Evolutionary conservation across 2,888 invertebrate genomes (phyloP), one percentile per base, ranked within the genome.

Genomic region (Eilema sororculum): DNA sequence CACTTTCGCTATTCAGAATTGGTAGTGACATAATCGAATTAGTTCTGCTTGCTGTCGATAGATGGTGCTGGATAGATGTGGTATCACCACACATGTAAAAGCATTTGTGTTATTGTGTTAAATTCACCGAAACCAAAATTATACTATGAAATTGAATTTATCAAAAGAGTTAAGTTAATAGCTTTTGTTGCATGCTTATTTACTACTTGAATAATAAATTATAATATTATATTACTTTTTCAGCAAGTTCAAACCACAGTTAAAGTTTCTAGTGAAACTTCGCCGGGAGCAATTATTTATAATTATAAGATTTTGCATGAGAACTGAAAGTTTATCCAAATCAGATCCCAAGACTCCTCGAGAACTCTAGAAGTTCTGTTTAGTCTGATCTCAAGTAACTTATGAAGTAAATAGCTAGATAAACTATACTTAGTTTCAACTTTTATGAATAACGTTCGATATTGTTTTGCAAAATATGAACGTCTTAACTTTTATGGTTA

Each of bases 221-320:
- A n/a, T 24, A 41, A 8, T 1, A n/a, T n/a, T n/a, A 57, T n/a
- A 63, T 63, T 25, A 25, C 20, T n/a, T 69, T 61, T 66, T 10
- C 60, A 73, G 65, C 30, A 73, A 75, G 33, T 56, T 75, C 73
- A 46, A 65, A 61, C 71, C 56, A 75, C 63, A 63, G 64, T 68
- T 28, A 56, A 78, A 74, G 72, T 78, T 63, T 59, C 56, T 69
- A 73, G 67, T 72, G 61, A 22, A 77, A 72, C 72, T 80, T 72
- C 65, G 30, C 62, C 57, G 24, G 46, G 22, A 72, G 68, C 65
- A 81, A 81, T 81, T 78, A 78, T 73, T 76, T 76, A 20, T 60
- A 63, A 73, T 69, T 64, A 59, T 68, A 69, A 71, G 72, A 75
- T 78, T 78, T 73, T 67, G 64, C 69, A 61, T 56, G 69, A 76